Conservation (phyloP, 2,113 vertebrate genomes). For the Paramormyrops kingsleyae region DNA sequence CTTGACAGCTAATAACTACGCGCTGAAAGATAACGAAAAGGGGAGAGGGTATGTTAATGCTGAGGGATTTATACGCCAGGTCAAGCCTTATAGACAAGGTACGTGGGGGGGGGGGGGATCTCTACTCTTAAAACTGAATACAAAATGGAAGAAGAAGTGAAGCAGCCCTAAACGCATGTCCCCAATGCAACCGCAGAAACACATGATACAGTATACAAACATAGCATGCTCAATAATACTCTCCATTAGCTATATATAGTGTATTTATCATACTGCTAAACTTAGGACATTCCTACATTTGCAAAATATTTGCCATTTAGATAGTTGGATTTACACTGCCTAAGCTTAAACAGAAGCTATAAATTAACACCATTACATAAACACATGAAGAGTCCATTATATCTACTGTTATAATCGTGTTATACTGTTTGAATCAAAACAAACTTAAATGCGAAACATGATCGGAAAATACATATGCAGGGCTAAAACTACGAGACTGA, state of each 20-base stretch:
- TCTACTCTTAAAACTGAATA: neutral
- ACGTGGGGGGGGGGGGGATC: neutral
- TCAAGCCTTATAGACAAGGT: neutral
- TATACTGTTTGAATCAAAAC: neutral
- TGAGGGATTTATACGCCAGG: neutral
- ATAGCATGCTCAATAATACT: neutral
- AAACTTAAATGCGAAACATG: neutral
- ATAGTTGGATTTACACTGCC: neutral
- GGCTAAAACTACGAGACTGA: neutral
- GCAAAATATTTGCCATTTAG: slow-evolving; percentile 1
- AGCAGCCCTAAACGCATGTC: neutral
- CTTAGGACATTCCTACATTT: neutral
- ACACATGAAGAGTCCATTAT: neutral
- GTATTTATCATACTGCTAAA: neutral
- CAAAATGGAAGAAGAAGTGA: neutral
- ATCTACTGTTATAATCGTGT: neutral
- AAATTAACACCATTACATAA: neutral
- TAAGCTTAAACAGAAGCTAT: neutral
- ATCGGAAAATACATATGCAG: neutral
- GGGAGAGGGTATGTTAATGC: neutral
- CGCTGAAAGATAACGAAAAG: neutral
- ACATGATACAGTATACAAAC: neutral
- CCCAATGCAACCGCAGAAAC: neutral
- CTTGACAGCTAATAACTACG: neutral
- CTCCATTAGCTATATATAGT: neutral